Base-by-base conservation (phyloP, 2,113 vertebrate genomes). In the Zootoca vivipara region DNA sequence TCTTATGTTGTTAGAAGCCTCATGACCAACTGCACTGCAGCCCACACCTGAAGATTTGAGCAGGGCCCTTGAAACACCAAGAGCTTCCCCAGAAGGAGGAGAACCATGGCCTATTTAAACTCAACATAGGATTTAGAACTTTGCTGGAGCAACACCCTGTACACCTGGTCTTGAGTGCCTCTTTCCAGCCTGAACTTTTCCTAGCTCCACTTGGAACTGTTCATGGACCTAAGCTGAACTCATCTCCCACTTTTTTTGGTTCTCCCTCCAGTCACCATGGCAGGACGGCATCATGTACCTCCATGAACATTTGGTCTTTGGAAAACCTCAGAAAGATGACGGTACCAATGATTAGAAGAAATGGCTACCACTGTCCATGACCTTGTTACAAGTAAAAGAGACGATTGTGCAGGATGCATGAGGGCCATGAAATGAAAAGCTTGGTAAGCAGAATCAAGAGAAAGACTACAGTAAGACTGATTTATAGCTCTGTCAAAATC, bases 401-500 rank as follows among this genome's bases (percentile, higher is more conserved):
- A 64, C 28, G 10, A 18, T 38, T 3, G 33, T 30, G 24, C 52
- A 58, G 70, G 46, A 28, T 72, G 40, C 2, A 2, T 15, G n/a
- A 22, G 12, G 22, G 52, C 38, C 74, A 12, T 16, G 24, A 35
- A 58, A 85, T 33, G 38, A 75, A 75, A 5, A 85, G 22, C 24
- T 24, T 62, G 46, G 56, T 75, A 35, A 75, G 70, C 70, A 62
- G 70, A 74, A 74, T 46, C 42, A 24, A 52, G 22, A 30, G 38
- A 83, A 22, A 33, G 52, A 16, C 46, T 22, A 85, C n/a, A 35
- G 83, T 38, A 62, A 62, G 67, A 5, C 24, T 85, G 83, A 85
- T 85, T 85, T 75, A 85, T 85, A 85, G 70, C 33, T 6, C 69
- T 75, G 83, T 85, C 70, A 62, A 62, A 38, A 58, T 62, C 52